A percentile compares a stretch with the other conserved stretches of the same genome.
phyloP scores from a whole-genome alignment of 2,797 vertebrate species.

The Meda fulgida region DNA sequence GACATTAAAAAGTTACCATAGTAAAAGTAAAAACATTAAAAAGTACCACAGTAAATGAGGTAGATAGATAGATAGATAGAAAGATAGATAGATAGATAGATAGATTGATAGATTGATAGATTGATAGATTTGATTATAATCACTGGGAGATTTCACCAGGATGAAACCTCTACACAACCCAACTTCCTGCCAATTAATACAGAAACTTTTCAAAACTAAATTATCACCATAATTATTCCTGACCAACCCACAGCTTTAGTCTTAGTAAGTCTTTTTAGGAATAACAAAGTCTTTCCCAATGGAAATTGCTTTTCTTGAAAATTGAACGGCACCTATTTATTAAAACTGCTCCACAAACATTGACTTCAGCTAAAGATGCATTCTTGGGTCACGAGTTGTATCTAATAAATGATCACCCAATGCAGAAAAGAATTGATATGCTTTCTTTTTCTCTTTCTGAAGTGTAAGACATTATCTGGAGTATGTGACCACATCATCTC shows the following conservation, averaged over 20 bases:
- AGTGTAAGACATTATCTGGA: constrained; percentile 98
- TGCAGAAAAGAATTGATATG: not conserved
- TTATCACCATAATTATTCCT: not conserved
- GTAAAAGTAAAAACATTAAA: too few relatives aligned
- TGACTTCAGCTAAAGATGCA: constrained; percentile 14
- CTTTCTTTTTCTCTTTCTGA: constrained; percentile 21
- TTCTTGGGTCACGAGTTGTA: not conserved
- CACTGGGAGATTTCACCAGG: not conserved
- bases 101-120: too few relatives aligned
- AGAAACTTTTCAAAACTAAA: not conserved
- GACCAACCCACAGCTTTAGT: not conserved
- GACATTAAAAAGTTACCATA: too few relatives aligned
- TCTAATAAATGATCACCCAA: not conserved
- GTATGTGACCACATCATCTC: constrained; percentile 99
- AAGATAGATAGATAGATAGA: too few relatives aligned
- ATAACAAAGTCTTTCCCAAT: not conserved
- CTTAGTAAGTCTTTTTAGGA: constrained; percentile 1
- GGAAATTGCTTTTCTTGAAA: not conserved
- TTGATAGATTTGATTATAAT: too few relatives aligned
- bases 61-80: too few relatives aligned
- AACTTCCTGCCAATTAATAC: not conserved
- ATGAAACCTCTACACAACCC: not conserved
- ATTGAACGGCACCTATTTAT: not conserved
- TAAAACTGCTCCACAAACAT: not conserved
- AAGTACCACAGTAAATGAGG: too few relatives aligned